Percentiles rank a stretch among this genome's conserved stretches.
Conservation (phyloP, 2,888 invertebrate species). For the Ochropleura leucogaster region DNA sequence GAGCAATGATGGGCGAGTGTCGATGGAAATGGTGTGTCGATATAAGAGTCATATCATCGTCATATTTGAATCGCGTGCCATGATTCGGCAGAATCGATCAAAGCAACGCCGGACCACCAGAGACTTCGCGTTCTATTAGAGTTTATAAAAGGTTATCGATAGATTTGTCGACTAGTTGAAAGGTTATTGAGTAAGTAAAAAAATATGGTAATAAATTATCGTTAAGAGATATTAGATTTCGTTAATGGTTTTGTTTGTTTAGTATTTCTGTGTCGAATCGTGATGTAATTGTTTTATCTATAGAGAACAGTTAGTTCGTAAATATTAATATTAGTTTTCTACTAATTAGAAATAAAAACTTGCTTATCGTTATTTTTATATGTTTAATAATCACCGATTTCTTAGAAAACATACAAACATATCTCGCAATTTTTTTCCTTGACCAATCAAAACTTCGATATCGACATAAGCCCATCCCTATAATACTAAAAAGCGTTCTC, state of each 20-base stretch:
- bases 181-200: constrained; percentile 57
- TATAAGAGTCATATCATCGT: constrained; percentile 88
- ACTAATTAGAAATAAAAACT: constrained; percentile 37
- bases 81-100: constrained; percentile 89
- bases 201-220: constrained; percentile 58
- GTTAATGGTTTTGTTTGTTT: constrained; percentile 59
- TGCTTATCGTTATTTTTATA: neutral
- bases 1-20: constrained; percentile 51
- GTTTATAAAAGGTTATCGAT: constrained; percentile 69
- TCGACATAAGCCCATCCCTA: constrained; percentile 74
- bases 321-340: constrained; percentile 32
- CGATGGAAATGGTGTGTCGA: constrained; percentile 57
- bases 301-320: constrained; percentile 19
- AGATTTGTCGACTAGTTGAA: constrained; percentile 60
- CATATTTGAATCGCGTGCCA: constrained; percentile 89
- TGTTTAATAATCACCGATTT: neutral
- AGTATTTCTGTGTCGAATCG: constrained; percentile 27
- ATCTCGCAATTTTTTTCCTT: neutral
- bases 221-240: constrained; percentile 27
- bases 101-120: constrained; percentile 88
- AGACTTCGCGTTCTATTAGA: constrained; percentile 74
- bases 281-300: constrained; percentile 44
- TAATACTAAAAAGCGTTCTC: constrained; percentile 85
- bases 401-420: neutral
- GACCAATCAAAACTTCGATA: constrained; percentile 66